Base-by-base conservation (phyloP, 2,113 vertebrate species). In the Sterna hirundo region DNA sequence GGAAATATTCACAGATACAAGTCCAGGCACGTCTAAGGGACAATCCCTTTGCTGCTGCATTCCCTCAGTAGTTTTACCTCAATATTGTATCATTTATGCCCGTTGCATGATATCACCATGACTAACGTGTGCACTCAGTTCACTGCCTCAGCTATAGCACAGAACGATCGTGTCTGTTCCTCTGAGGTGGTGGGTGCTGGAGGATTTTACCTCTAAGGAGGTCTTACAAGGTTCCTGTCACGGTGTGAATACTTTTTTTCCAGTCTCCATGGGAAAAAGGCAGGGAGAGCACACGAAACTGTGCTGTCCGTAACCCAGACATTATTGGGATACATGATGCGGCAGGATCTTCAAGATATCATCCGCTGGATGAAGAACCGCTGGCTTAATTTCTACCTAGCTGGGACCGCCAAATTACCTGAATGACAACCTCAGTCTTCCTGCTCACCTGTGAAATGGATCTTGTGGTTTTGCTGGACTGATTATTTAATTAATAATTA, bases 161-260 rank as follows among this genome's bases (percentile, higher is more conserved):
- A 71, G 55, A 81, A 78, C 0, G 0, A 51, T 5, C 0, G 2
- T 0, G 8, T 40, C 44, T n/a, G 10, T 66, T 47, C 29, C 68
- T 90, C 42, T 9, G 13, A 86, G 47, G 21, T 27, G 26, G 9
- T 47, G 51, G 26, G 9, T 55, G 51, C 60, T 34, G 18, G 46
- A 85, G 29, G 34, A 46, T 19, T 76, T 54, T 17, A 85, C 69
- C 21, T 57, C 14, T n/a, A 57, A 52, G 21, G 21, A 52, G 32
- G 27, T 74, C 44, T 65, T 49, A 70, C 4, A 34, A 21, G 18
- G 38, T n/a, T 92, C 68, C 46, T 17, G 5, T n/a, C 42, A 32
- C 0, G 0, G 10, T 78, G 29, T 40, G 25, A 86, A 13, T 42
- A 49, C 18, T 86, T 88, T 88, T 42, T 79, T 36, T 38, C 30